Base-by-base conservation (phyloP, 2,113 vertebrate genomes). In the Poecilia latipinna region DNA sequence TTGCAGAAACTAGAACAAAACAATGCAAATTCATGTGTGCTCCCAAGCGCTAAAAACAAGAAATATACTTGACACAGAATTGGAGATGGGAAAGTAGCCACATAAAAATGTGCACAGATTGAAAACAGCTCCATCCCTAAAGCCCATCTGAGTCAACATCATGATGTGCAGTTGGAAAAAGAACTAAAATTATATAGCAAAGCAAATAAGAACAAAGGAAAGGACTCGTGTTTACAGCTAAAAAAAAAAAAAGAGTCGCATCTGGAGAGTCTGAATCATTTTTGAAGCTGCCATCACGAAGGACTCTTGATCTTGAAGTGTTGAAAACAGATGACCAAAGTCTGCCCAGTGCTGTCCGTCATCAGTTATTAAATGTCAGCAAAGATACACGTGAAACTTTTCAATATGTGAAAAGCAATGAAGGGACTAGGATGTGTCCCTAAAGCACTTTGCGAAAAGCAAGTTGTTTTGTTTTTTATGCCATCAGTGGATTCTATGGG, bases 321-420 rank as follows among this genome's bases (percentile, higher is more conserved):
- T 78, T 80, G 2, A 17, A 82, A 70, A 69, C 68, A 82, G 70
- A 89, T 70, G 79, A 83, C 68, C 78, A 73, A 78, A 87, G 78
- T 84, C 74, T 84, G 80, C 84, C 76, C 81, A 87, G 66, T 19
- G 28, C 63, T 69, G 71, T 82, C 66, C 71, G 63, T 84, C 76
- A 72, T 74, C 37, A 69, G 68, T 73, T 70, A 35, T 57, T 39
- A 83, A 77, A 81, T 79, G 75, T 79, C 54, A 76, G 72, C 72
- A 73, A n/a, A 65, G 77, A 80, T 61, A 75, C 75, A 82, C 19
- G 44, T 19, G 17, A 48, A 48, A 19, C 44, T 17, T 48, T 48
- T 17, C 44, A 22, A 19, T 48, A 44, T 15, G 44, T 48, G 5
- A 17, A 19, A 48, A 19, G 15, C 17, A 48, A 48, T 48, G 13